Evolutionary conservation across 2,888 invertebrate species (phyloP), one percentile per base, ranked within the genome.

Genomic region (Tiliacea citrago): DNA sequence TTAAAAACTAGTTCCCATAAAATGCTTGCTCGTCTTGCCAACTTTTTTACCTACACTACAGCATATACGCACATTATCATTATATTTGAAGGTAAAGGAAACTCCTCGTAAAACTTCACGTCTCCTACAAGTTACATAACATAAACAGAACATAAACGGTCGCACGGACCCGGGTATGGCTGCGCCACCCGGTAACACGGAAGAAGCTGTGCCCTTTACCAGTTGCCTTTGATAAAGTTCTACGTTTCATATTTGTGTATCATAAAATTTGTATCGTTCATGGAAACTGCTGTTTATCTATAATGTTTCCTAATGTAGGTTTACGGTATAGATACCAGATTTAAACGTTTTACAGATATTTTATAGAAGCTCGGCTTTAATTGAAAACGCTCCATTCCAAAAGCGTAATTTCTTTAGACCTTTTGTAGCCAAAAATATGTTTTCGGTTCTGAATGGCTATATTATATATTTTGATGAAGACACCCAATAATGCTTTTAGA

Each of bases 121-220:
- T 57, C 2, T 39, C n/a, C 57, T 39, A 66, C 61, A 80, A 57
- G 75, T 80, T 73, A 72, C 67, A 65, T 49, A 73, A 70, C 47
- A 77, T 74, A 81, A 83, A 79, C 87, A 78, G 53, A 68, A 75
- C 57, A 51, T 68, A 47, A 74, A 69, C 73, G 49, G 61, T 61
- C 45, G 21, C 45, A 47, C 29, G 51, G 51, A 45, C 35, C 35
- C 21, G 18, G 24, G 29, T 42, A 0, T 42, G 21, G n/a, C 53
- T 62, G n/a, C 60, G 51, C 67, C 66, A 24, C 18, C 58, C 29
- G 45, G 68, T n/a, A 79, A n/a, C 42, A 47, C 70, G 67, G 84
- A 79, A 83, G 39, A 63, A 29, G 60, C 67, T 45, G 39, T 63
- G 58, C 65, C 55, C 65, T 57, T 60, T 55, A 47, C 53, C 42